A percentile compares a stretch with the other conserved stretches of the same genome.
Evolutionary conservation across 2,113 vertebrate species (phyloP).

Genomic region (Oreocharis arfaki): DNA sequence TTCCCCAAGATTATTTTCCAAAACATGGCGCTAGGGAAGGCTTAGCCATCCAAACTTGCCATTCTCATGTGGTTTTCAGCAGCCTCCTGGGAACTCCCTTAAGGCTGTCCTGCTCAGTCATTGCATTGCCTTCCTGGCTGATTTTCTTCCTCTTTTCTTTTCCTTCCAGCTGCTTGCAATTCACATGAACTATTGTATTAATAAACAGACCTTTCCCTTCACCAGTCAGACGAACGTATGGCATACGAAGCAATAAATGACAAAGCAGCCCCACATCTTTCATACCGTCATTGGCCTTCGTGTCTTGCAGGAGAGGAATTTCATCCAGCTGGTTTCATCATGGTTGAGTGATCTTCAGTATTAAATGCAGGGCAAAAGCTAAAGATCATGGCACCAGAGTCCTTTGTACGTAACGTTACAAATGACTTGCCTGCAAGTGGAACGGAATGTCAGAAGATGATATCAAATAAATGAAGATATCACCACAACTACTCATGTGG

Average conservation of each 20-base stretch:
- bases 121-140: neutral
- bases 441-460: neutral
- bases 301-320: conserved; percentile 3
- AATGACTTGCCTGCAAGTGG: neutral
- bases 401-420: neutral
- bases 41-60: neutral
- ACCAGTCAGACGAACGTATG: neutral
- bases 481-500: conserved; percentile 6
- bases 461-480: conserved; percentile 35
- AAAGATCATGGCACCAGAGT: conserved; percentile 13
- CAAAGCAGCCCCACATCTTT: conserved; percentile 1
- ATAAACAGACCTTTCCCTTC: neutral
- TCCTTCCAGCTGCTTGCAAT: neutral
- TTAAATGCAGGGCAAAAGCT: conserved; percentile 15
- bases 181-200: neutral
- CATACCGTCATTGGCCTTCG: neutral
- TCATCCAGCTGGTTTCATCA: conserved; percentile 1
- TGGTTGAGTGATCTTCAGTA: neutral
- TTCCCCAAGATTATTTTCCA: neutral
- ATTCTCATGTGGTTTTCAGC: neutral
- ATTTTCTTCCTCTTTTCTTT: fast-evolving
- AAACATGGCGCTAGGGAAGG: neutral
- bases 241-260: conserved; percentile 1
- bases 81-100: neutral
- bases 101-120: neutral